Base-by-base conservation (phyloP, 2,113 vertebrate species). In the Myrmophylax atrothorax region DNA sequence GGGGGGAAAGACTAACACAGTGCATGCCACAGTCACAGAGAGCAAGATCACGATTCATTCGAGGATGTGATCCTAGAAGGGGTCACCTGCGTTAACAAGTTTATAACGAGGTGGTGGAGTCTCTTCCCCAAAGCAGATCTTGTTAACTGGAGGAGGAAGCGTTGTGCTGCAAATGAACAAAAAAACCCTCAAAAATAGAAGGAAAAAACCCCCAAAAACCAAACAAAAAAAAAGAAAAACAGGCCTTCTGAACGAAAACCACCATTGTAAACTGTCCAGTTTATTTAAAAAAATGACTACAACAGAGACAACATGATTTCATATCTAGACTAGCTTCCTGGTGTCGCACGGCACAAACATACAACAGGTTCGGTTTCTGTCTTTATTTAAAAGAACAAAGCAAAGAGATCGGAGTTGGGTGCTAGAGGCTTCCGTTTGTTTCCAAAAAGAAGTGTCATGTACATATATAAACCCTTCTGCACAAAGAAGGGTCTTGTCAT, bases 191-290 rank as follows among this genome's bases (percentile, higher is more conserved):
- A 91, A 92, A 83, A 80, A 28, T 5, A 76, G 73, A 75, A 58
- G 59, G 79, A 67, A 90, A 75, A 74, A 85, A 52, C 18, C 1
- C 35, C 84, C 63, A 68, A 23, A 35, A 82, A 33, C 26, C 9
- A 17, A 12, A 25, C 17, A 38, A 70, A 62, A 63, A n/a, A 33
- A 87, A 35, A 47, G 8, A 84, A 78, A 50, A 90, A 42, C 94
- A 95, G 97, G 94, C 96, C 97, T 98, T 97, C 92, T 84, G 97
- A 98, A 98, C 93, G 78, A 98, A 98, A 98, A 98, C 98, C 98
- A 98, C 96, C 95, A 98, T 98, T 98, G 98, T 98, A 98, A 98
- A 98, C 98, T 98, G 98, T 99, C 98, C 98, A 98, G 98, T 98
- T 99, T 98, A 98, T 98, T 94, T 96, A 95, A 97, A 98, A 97